A percentile compares a stretch with the other conserved stretches of the same genome.
phyloP scores from a whole-genome alignment of 2,888 invertebrate genomes.

The Eudasyphora cyanicolor region DNA sequence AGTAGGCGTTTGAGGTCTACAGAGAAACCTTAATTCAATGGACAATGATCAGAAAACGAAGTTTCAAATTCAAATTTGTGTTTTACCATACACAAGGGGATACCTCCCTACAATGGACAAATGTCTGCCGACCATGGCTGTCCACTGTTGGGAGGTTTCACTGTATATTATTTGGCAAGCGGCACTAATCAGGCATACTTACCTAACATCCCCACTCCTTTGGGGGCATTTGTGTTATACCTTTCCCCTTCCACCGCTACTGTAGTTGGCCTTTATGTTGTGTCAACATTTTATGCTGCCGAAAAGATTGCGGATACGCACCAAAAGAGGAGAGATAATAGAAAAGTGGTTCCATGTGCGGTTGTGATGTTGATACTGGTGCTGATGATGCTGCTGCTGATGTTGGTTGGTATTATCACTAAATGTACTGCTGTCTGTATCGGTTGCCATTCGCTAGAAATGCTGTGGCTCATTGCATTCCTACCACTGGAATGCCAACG shows the following conservation, averaged over 20 bases:
- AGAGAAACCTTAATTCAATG: no score
- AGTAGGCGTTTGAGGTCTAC: background rate
- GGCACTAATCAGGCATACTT: slow-evolving; percentile 7
- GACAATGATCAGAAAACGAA: no score
- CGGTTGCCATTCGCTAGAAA: background rate
- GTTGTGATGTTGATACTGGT: background rate
- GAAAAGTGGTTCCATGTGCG: background rate
- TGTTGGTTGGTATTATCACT: background rate
- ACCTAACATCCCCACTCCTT: background rate
- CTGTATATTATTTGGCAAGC: slow-evolving; percentile 3
- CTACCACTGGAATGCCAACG: background rate
- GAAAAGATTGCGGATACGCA: background rate
- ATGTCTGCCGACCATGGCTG: no score
- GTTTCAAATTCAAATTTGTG: no score
- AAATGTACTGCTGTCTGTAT: background rate
- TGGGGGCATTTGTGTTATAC: background rate
- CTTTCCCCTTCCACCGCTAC: background rate
- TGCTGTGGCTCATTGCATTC: background rate
- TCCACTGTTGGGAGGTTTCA: background rate
- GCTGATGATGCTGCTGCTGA: background rate
- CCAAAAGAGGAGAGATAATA: background rate
- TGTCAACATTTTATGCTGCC: slow-evolving; percentile 13
- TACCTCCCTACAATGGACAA: no score
- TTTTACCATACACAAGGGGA: background rate
- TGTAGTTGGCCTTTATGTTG: slow-evolving; percentile 15